Percentiles rank a stretch among this genome's conserved stretches.
These are phyloP conservation scores for Anastrepha obliqua DNA, from an alignment of 1,140 invertebrate species.

Conservation along the genomic window DNA sequence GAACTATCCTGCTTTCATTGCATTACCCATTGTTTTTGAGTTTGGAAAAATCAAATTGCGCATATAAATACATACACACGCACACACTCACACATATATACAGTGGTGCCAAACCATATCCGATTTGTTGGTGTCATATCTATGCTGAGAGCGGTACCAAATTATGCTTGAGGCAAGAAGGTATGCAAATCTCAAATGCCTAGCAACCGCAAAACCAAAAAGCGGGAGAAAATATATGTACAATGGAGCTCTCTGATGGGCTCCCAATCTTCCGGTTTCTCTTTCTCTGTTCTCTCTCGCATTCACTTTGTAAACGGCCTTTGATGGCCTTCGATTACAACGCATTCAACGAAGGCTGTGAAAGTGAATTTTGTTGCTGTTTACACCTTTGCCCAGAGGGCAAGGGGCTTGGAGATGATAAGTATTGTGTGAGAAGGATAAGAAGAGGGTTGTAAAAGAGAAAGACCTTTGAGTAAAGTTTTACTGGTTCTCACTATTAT, in stretches of 20 bases:
- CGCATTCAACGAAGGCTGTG: slow-evolving; percentile 38
- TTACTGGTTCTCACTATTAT: not conserved
- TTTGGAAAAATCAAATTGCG: not conserved
- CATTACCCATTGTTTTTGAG: slow-evolving; percentile 37
- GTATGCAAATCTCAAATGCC: slow-evolving; percentile 14
- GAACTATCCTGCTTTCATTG: not conserved
- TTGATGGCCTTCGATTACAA: slow-evolving; percentile 49
- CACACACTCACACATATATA: not conserved
- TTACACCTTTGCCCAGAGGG: not conserved
- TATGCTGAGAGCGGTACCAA: not conserved
- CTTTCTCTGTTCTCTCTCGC: not conserved
- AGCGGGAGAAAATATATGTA: not conserved
- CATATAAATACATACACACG: not conserved
- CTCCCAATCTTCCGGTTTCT: not conserved
- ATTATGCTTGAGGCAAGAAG: not conserved
- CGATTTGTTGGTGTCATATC: not conserved
- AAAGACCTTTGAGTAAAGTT: not conserved
- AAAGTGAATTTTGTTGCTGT: slow-evolving; percentile 40
- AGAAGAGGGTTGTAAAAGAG: not conserved
- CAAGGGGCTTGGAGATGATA: not conserved
- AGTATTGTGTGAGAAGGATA: not conserved
- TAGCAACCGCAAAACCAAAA: not conserved
- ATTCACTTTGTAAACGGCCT: slow-evolving; percentile 40
- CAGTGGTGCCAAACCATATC: not conserved
- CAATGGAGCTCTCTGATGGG: not conserved